These are phyloP conservation scores for Agrilus cyanescens DNA, from an alignment of 2,888 invertebrate species.

Conservation along the genomic window DNA sequence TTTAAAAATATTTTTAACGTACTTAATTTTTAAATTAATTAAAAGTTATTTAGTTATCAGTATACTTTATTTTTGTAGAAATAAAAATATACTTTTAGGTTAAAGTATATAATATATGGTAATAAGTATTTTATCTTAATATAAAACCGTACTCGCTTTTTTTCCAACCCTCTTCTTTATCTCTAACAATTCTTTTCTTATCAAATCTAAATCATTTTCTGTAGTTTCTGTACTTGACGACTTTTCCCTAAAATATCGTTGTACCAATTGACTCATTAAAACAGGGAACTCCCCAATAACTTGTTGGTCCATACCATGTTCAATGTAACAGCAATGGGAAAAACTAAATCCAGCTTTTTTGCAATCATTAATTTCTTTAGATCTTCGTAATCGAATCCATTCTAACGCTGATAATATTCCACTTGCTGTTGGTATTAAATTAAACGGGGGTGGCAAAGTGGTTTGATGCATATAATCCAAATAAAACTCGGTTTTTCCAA, in stretches of 20 bases:
- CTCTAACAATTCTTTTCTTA: conserved; percentile 39
- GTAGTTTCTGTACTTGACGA: conserved; percentile 29
- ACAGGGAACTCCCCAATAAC: conserved; percentile 39
- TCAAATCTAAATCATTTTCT: conserved; percentile 34
- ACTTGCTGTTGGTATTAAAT: conserved; percentile 50
- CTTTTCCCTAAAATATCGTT: conserved; percentile 47
- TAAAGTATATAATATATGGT: background rate
- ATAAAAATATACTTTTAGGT: background rate
- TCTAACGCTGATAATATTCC: conserved; percentile 39
- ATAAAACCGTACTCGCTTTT: background rate
- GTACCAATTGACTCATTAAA: conserved; percentile 46
- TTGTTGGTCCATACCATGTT: conserved; percentile 34
- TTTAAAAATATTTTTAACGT: no score
- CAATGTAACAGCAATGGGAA: conserved; percentile 29
- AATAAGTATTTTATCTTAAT: background rate
- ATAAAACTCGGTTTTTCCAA: conserved; percentile 62
- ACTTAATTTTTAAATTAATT: no score
- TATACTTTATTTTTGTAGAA: no score
- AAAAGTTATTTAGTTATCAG: no score
- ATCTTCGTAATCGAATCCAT: conserved; percentile 36
- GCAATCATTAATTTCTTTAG: conserved; percentile 25
- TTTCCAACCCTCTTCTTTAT: conserved; percentile 21
- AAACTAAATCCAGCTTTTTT: conserved; percentile 37
- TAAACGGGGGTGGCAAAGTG: conserved; percentile 58
- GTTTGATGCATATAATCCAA: conserved; percentile 60